phyloP scores from a whole-genome alignment of 2,888 invertebrate species.

The Drosophila borealis region DNA sequence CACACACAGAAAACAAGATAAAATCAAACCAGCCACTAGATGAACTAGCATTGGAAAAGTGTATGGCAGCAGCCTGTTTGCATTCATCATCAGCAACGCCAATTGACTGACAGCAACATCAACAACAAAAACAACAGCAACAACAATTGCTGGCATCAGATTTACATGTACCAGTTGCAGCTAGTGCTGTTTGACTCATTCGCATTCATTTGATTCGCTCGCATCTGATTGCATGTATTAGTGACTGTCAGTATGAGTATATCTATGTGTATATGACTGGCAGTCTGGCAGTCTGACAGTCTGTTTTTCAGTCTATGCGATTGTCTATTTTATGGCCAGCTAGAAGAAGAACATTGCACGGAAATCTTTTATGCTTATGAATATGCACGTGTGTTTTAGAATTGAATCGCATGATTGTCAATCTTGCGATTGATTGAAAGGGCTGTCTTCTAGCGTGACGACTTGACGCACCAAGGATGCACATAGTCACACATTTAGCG shows the following conservation, averaged over 20 bases:
- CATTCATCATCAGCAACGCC: slow-evolving; percentile 66
- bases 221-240: slow-evolving; percentile 70
- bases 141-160: slow-evolving; percentile 38
- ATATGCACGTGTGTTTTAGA: slow-evolving; percentile 53
- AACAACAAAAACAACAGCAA: slow-evolving; percentile 19
- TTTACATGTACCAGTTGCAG: slow-evolving; percentile 67
- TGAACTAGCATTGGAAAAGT: slow-evolving; percentile 13
- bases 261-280: slow-evolving; percentile 11
- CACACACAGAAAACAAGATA: slow-evolving; percentile 8
- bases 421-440: slow-evolving; percentile 56
- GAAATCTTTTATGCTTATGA: slow-evolving; percentile 73
- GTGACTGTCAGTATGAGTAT: slow-evolving; percentile 46
- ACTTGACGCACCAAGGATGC: slow-evolving; percentile 13
- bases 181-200: slow-evolving; percentile 50
- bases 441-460: slow-evolving; percentile 28
- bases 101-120: slow-evolving; percentile 70
- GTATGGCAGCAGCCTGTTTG: slow-evolving; percentile 52
- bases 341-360: slow-evolving; percentile 13
- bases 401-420: slow-evolving; percentile 66
- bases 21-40: slow-evolving; percentile 11
- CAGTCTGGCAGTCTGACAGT: slow-evolving; percentile 17
- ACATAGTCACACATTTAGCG: neutral
- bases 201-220: slow-evolving; percentile 66
- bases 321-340: slow-evolving; percentile 66
- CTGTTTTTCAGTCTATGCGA: slow-evolving; percentile 31